Evolutionary conservation across 2,888 invertebrate species (phyloP).

Genomic region (Macrosoma leucophasiata): DNA sequence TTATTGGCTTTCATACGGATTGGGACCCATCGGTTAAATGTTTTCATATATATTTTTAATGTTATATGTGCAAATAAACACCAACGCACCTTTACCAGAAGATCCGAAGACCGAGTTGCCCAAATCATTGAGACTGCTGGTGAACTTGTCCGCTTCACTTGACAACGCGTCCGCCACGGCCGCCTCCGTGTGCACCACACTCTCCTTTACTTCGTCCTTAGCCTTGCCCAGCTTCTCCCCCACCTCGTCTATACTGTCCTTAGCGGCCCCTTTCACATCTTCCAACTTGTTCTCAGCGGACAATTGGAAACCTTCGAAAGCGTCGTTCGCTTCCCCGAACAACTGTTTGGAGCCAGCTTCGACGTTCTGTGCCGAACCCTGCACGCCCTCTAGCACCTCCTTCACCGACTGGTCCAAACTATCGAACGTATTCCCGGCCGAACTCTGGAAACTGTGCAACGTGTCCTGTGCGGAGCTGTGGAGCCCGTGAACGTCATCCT

Average conservation of each 20-base stretch:
- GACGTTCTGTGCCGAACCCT: conserved; percentile 35
- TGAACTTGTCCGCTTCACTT: conserved; percentile 57
- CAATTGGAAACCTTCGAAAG: conserved; percentile 65
- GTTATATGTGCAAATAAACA: too few species aligned
- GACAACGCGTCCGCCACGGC: conserved; percentile 39
- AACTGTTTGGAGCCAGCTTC: conserved; percentile 47
- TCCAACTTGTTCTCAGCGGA: conserved; percentile 63
- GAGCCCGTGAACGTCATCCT: conserved; percentile 55
- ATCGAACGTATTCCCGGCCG: conserved; percentile 66
- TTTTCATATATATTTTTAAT: too few species aligned
- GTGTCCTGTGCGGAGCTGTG: conserved; percentile 64
- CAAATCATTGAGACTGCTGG: conserved; percentile 62
- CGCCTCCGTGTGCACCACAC: conserved; percentile 36
- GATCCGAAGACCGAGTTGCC: conserved; percentile 65
- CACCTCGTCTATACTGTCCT: conserved; percentile 42
- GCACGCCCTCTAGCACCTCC: conserved; percentile 45
- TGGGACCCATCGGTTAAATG: too few species aligned
- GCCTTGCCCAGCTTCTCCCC: conserved; percentile 45
- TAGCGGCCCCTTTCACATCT: conserved; percentile 48
- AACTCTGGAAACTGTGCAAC: conserved; percentile 65
- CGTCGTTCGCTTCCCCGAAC: conserved; percentile 50
- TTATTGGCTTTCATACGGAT: too few species aligned
- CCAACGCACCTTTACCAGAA: conserved; percentile 64
- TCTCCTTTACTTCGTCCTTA: conserved; percentile 34
- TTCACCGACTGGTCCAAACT: conserved; percentile 62